Base-by-base conservation (phyloP, 1,140 invertebrate species). In the Drosophila tsacasi region DNA sequence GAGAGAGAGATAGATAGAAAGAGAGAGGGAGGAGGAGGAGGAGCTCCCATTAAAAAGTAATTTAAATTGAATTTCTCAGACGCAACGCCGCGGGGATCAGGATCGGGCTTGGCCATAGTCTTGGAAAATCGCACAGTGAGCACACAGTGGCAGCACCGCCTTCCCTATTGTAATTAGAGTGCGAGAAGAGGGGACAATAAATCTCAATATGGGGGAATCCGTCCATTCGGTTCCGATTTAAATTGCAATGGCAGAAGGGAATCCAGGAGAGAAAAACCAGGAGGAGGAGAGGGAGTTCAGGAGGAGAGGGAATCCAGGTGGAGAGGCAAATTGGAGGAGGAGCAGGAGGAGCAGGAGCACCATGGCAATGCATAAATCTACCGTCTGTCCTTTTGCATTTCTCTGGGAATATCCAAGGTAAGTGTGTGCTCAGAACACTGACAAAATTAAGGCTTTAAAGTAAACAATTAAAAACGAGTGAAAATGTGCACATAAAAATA, bases 1-100 rank as follows among this genome's bases (percentile, higher is more conserved):
- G 21, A 6, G 30, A 27, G 27, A 5, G 27, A 27, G 27, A 6
- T 5, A 27, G 3, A 3, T 3, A 5, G 40, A 15, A 21, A 25
- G 15, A 17, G 13, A 2, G 1, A 4, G 3, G 0, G 4, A 2
- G 0, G 13, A 15, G 44, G 1, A 10, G 46, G 15, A 23, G 21
- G 21, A 25, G 13, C 15, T 65, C 47, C 79, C 81, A 87, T 87
- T 87, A 87, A 87, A 87, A 89, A 89, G 63, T 71, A 74, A 87
- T 87, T 87, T 87, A 87, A 89, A 87, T 87, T 89, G 80, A 89
- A 87, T 89, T 87, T 83, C 74, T 82, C 49, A 61, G 47, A 49
- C 42, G 58, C 76, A 50, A 15, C 32, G 52, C 40, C 55, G 46
- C 47, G 37, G 67, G 66, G 46, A 71, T 65, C 65, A 40, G 68